These are phyloP conservation scores for Antedon bifida DNA, from an alignment of 35 echinoderm and acorn worm species.

Conservation along the genomic window DNA sequence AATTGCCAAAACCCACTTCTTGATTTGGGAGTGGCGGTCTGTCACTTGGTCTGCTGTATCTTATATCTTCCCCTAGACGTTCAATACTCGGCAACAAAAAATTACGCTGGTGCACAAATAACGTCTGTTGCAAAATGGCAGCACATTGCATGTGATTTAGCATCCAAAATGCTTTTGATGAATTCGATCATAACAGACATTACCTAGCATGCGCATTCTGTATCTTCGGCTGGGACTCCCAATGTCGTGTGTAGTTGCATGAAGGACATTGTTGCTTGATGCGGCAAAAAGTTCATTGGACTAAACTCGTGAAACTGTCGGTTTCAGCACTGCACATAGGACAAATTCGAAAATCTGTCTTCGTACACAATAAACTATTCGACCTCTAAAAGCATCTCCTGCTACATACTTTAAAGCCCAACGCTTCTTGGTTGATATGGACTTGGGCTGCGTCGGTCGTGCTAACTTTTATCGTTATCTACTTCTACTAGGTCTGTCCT, in stretches of 20 bases:
- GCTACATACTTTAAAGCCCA: too few relatives aligned
- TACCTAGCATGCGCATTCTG: constrained; percentile 51
- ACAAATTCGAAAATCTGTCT: constrained; percentile 19
- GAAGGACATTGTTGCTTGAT: constrained; percentile 14
- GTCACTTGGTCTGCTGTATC: background rate
- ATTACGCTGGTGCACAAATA: background rate
- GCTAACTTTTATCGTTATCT: too few relatives aligned
- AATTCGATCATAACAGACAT: constrained; percentile 35
- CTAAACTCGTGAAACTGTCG: background rate
- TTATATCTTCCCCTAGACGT: background rate
- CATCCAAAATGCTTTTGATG: constrained; percentile 9
- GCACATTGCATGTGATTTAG: background rate
- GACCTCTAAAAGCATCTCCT: background rate
- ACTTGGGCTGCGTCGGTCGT: too few relatives aligned
- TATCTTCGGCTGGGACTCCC: too few relatives aligned
- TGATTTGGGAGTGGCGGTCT: constrained; percentile 7
- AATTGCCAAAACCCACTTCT: constrained; percentile 13
- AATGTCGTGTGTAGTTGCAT: constrained; percentile 2
- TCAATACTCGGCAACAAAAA: background rate
- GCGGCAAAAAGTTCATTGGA: constrained; percentile 12
- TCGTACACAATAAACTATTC: constrained; percentile 46
- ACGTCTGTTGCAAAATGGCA: background rate
- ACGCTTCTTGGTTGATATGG: too few relatives aligned
- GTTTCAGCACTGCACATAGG: background rate
- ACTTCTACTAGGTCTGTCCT: too few relatives aligned